Base-by-base conservation (phyloP, 2,113 vertebrate genomes). In the Hemibagrus wyckioides region DNA sequence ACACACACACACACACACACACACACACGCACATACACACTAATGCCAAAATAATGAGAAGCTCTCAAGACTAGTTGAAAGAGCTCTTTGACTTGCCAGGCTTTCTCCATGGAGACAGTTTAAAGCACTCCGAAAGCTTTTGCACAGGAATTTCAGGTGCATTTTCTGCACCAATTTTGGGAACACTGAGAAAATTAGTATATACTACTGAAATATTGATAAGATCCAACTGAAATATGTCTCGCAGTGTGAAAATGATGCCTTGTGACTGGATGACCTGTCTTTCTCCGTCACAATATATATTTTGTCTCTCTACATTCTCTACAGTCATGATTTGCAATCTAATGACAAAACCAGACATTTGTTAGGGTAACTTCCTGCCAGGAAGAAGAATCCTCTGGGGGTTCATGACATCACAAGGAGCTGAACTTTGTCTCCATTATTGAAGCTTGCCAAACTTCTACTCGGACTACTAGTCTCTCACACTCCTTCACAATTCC, bases 11-110 rank as follows among this genome's bases (percentile, higher is more conserved):
- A 48, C 44, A 48, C 44, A 4, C 44, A 48, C 44, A 48, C 44
- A 48, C 44, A 48, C 56, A 83, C 61, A 83, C 21, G 30, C 85
- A 82, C 48, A 69, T 61, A 33, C 48, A 85, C 48, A 65, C 61
- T 88, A 88, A 87, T 80, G 41, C 21, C 87, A 86, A 76, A 88
- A 89, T 88, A 91, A 88, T 88, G 79, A 89, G 88, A 86, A 69
- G 56, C 84, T 84, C 67, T 90, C 88, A 84, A 65, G 81, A 54
- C 41, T 56, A 76, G 25, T 83, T 84, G 82, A 90, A 86, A 87
- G 85, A 61, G 50, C 84, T 77, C 75, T 81, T 83, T 89, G 84
- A 82, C 52, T 80, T 11, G n/a, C 17, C 52, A 69, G 86, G 63
- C 61, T 86, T 85, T 82, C 67, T 69, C 83, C 83, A 83, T 52